A percentile compares a stretch with the other conserved stretches of the same genome.
Evolutionary conservation across 1,140 invertebrate species (phyloP).

Genomic region (Zaprionus taronus): DNA sequence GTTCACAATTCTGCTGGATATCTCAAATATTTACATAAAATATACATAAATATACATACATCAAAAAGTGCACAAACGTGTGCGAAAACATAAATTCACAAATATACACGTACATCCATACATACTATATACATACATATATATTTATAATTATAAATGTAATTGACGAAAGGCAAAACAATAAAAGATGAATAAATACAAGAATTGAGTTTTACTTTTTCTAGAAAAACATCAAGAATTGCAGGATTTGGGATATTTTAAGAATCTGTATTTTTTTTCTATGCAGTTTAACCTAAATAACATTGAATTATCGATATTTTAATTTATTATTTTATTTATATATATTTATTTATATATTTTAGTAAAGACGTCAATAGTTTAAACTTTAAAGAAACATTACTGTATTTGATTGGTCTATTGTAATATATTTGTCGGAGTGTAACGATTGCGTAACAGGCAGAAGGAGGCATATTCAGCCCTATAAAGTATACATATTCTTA

Average conservation of each 20-base stretch:
- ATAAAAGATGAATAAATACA: conserved; percentile 33
- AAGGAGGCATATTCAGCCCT: no score
- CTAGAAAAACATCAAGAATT: no score
- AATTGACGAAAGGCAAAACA: conserved; percentile 44
- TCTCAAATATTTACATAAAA: conserved; percentile 25
- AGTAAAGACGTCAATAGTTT: no score
- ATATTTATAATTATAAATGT: conserved; percentile 58
- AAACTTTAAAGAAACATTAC: no score
- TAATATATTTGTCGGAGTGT: no score
- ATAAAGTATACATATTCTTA: no score
- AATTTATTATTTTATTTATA: no score
- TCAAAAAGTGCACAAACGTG: neutral
- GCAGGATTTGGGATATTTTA: no score
- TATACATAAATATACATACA: conserved; percentile 16
- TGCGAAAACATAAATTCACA: conserved; percentile 8
- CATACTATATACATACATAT: conserved; percentile 27
- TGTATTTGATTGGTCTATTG: no score
- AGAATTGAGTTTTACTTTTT: neutral
- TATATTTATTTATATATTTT: no score
- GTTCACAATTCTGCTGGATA: conserved; percentile 12
- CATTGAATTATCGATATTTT: neutral
- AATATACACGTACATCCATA: conserved; percentile 9
- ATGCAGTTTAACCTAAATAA: neutral
- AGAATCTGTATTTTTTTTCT: no score
- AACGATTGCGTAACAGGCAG: no score